Evolutionary conservation across 1,140 invertebrate species (phyloP), one percentile per base, ranked within the genome.

Genomic region (Pseudoatta argentina): DNA sequence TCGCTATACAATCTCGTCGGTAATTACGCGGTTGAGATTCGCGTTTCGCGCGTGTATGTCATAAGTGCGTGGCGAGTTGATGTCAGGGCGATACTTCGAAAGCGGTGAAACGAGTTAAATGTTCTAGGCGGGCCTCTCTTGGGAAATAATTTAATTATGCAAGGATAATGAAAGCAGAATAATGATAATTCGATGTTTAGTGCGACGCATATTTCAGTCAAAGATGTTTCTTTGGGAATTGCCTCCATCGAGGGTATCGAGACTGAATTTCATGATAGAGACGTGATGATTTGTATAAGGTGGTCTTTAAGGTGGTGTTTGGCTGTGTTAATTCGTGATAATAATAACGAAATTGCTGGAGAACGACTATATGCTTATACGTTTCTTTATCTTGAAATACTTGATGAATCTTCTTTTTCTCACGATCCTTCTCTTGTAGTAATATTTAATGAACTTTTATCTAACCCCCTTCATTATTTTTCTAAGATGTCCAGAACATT

Each of bases 111-210:
- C 89, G 63, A 55, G 61, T 88, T 87, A 51, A 90, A 51, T 51
- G 90, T 90, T 88, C 67, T 85, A 34, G 64, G 39, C 51, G 48
- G 66, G 12, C 55, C 48, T 51, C 55, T 51, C 59, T 18, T 18
- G 73, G 66, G 67, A 88, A 90, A 81, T 90, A 90, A 90, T 90
- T 90, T 90, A 88, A 88, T 90, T 90, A 89, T 76, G 78, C 59
- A 21, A 44, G 59, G n/a, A 39, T 87, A 89, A 89, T 77, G 79
- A 87, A 77, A 64, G 79, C 71, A 27, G 69, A 73, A 7, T 57
- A 73, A 90, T 30, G 73, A 87, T 87, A 89, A 90, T 90, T 87
- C 72, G 87, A 87, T 34, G 71, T 77, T 89, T 82, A 89, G 69
- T 59, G 39, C 67, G 8, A 6, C 44, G 59, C 55, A 44, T 85